Base-by-base conservation (phyloP, 1,140 invertebrate genomes). In the Pectinophora gossypiella region DNA sequence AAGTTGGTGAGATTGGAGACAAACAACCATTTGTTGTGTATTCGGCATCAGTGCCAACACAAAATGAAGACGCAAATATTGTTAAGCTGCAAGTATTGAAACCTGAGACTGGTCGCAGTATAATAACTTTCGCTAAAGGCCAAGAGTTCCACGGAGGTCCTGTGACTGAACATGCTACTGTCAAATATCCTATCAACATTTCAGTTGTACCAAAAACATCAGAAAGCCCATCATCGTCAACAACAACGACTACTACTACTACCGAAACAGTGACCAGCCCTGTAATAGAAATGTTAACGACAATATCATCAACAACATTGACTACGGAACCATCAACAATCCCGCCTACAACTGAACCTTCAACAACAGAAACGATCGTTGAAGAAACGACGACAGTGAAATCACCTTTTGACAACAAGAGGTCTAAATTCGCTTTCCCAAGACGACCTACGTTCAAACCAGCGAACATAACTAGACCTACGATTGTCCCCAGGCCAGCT, bases 11-110 rank as follows among this genome's bases (percentile, higher is more conserved):
- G 13, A 54, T 48, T n/a, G 60, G 60, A 35, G 47, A 55, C 42
- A 81, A 73, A n/a, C 70, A 83, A 61, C 84, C 85, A 20, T 89
- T 88, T 61, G 66, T 89, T n/a, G 87, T 88, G 18, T 89, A 88
- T 57, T 87, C 87, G 7, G 67, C 82, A 13, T 64, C 79, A 32
- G 51, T 72, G 32, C 56, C 67, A 10, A 68, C 55, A 32, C 64
- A 80, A 66, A 61, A 74, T 52, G 76, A 85, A 51, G 56, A 73
- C 13, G 68, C 53, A n/a, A 81, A 75, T 52, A 69, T 77, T 19
- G 76, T 78, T 7, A 76, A 85, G 61, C 49, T 84, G 35, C 59
- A 81, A 48, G 61, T 80, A 23, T 47, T 79, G 21, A 76, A 78
- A 66, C 72, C 81, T 16, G 77, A 79, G 57, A 65, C 62, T 3